phyloP scores from a whole-genome alignment of 2,888 invertebrate genomes.

The Spilosoma lubricipeda region DNA sequence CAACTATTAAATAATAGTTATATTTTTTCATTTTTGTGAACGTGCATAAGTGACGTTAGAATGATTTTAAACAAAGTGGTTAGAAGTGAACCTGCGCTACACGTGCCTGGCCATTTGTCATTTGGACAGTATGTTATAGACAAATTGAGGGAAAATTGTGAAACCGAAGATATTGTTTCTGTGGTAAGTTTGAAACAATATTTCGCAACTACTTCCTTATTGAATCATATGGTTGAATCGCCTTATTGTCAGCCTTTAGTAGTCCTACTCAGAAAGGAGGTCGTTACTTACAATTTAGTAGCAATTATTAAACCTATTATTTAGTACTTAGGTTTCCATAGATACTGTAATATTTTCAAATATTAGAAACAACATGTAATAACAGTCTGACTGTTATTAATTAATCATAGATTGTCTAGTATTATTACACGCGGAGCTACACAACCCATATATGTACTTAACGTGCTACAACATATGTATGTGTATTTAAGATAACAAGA shows the following conservation, averaged over 20 bases:
- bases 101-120: constrained; percentile 67
- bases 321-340: neutral
- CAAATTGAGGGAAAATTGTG: constrained; percentile 54
- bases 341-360: too few species aligned
- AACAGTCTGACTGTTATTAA: too few species aligned
- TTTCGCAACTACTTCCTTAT: neutral
- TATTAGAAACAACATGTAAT: neutral
- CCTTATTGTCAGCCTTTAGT: too few species aligned
- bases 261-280: too few species aligned
- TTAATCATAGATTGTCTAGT: too few species aligned
- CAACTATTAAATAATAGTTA: neutral
- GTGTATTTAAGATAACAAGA: neutral
- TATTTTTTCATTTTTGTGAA: neutral
- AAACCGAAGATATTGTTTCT: constrained; percentile 55
- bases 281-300: too few species aligned
- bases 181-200: constrained; percentile 57
- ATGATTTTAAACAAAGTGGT: constrained; percentile 64
- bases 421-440: too few species aligned
- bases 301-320: neutral
- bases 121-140: constrained; percentile 69
- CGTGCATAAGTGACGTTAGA: neutral
- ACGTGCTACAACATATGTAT: too few species aligned
- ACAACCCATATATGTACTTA: too few species aligned
- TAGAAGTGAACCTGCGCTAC: constrained; percentile 60
- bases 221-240: too few species aligned